Evolutionary conservation across 2,797 vertebrate species (phyloP).

Genomic region (Limosa lapponica): DNA sequence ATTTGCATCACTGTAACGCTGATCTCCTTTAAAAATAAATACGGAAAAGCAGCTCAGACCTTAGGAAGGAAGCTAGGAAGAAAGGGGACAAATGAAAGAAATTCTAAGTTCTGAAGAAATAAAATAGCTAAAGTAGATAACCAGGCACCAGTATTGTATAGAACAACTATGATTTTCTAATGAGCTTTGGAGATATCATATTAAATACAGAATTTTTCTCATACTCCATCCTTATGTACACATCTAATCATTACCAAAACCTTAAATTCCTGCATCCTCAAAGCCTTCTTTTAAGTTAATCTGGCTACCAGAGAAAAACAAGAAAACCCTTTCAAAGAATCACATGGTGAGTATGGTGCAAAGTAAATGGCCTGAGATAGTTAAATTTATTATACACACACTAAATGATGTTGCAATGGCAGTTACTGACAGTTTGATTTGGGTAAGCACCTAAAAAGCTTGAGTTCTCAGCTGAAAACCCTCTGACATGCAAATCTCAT

Average conservation of each 20-base stretch:
- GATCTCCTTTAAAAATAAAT: slow-evolving; percentile 53
- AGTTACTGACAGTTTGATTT: too few relatives aligned
- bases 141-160: neutral
- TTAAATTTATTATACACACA: too few relatives aligned
- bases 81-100: neutral
- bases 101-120: neutral
- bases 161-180: slow-evolving; percentile 1
- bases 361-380: neutral
- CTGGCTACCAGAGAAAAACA: neutral
- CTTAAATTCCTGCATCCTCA: neutral
- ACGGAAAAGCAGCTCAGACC: slow-evolving; percentile 22
- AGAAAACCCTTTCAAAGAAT: neutral
- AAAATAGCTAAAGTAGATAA: slow-evolving; percentile 3
- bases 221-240: neutral
- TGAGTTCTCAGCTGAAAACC: too few relatives aligned
- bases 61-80: neutral
- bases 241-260: neutral
- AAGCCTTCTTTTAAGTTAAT: neutral
- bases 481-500: too few relatives aligned
- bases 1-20: neutral
- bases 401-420: too few relatives aligned
- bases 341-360: neutral
- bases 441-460: too few relatives aligned
- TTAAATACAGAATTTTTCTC: slow-evolving; percentile 20
- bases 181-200: neutral